Percentiles rank a stretch among this genome's conserved stretches.
These are phyloP conservation scores for Mimas tiliae DNA, from an alignment of 2,888 invertebrate genomes.

Conservation along the genomic window DNA sequence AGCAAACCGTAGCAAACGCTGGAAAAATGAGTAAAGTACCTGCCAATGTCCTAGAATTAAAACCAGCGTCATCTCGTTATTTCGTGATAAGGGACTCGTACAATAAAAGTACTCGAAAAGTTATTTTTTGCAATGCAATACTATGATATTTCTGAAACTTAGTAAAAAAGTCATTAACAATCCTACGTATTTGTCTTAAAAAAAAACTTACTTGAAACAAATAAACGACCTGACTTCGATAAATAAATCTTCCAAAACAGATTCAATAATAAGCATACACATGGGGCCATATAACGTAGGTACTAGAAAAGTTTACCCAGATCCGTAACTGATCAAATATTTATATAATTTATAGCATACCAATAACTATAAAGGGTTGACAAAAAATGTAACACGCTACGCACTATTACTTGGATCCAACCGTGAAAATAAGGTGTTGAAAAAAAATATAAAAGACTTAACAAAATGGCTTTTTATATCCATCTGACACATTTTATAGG, in stretches of 20 bases:
- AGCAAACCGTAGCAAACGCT: too few relatives aligned
- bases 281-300: slow-evolving; percentile 27
- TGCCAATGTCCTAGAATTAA: too few relatives aligned
- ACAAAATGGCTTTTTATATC: not conserved
- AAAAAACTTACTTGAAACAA: too few relatives aligned
- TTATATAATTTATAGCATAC: slow-evolving; percentile 75
- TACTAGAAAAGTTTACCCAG: slow-evolving; percentile 33
- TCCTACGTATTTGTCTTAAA: too few relatives aligned
- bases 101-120: too few relatives aligned
- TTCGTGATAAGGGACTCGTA: too few relatives aligned
- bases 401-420: slow-evolving; percentile 71
- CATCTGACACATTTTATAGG: not conserved
- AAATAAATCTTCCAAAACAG: not conserved
- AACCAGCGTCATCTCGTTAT: too few relatives aligned
- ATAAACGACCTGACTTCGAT: too few relatives aligned
- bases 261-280: slow-evolving; percentile 19
- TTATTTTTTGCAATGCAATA: too few relatives aligned
- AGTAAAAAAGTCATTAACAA: too few relatives aligned
- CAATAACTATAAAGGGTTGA: slow-evolving; percentile 76
- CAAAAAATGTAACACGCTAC: slow-evolving; percentile 64
- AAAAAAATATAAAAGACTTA: not conserved
- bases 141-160: too few relatives aligned
- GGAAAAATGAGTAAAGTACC: too few relatives aligned
- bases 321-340: slow-evolving; percentile 78
- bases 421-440: slow-evolving; percentile 30